A percentile compares a stretch with the other conserved stretches of the same genome.
These are phyloP conservation scores for Oreochromis niloticus DNA, from an alignment of 2,113 vertebrate species.

Conservation along the genomic window DNA sequence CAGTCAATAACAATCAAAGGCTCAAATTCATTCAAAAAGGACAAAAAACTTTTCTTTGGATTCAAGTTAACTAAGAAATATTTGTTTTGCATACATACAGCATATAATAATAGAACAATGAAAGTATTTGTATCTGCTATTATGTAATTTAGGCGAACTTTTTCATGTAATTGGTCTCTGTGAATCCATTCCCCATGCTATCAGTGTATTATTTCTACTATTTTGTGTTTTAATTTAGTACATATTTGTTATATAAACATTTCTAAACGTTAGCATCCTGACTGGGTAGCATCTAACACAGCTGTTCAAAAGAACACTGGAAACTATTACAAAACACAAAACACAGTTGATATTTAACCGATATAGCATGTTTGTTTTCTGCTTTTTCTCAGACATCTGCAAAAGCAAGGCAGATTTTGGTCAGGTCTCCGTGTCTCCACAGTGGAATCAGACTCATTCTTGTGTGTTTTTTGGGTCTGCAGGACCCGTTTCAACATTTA, in stretches of 20 bases:
- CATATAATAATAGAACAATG: neutral
- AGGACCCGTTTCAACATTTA: neutral
- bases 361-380: neutral
- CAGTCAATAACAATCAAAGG: neutral
- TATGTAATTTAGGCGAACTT: neutral
- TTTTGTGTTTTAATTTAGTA: neutral
- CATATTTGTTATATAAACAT: neutral
- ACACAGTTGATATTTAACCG: neutral
- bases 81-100: neutral
- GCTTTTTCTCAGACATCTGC: slow-evolving; percentile 47
- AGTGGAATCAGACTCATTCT: slow-evolving; percentile 50
- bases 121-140: neutral
- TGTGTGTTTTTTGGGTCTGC: neutral
- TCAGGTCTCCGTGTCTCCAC: slow-evolving; percentile 35
- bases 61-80: neutral
- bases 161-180: neutral
- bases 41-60: neutral
- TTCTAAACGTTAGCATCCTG: neutral
- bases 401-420: slow-evolving; percentile 63
- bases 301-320: neutral
- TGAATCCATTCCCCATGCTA: neutral
- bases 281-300: neutral
- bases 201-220: neutral
- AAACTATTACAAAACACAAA: neutral
- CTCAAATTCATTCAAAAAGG: neutral